Conservation (phyloP, 92 coral and sea anemone species). For the Umimayanthus chanpuru region DNA sequence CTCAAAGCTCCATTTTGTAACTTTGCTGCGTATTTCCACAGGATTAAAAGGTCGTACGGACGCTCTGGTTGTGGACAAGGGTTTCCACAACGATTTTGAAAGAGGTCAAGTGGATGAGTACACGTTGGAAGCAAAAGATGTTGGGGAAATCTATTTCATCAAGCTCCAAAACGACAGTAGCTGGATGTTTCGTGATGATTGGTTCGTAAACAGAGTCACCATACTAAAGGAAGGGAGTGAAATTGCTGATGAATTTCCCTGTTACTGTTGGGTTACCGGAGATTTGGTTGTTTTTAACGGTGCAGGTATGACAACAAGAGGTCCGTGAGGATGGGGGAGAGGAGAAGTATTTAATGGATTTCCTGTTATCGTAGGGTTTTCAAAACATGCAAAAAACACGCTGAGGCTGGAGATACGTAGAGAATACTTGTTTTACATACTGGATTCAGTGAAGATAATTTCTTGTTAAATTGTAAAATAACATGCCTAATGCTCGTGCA, state of each 20-base stretch:
- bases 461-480: too few relatives aligned
- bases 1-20: background rate
- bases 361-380: too few relatives aligned
- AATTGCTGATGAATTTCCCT: constrained; percentile 60
- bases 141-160: constrained; percentile 79
- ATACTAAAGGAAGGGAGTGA: constrained; percentile 46
- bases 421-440: too few relatives aligned
- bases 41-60: constrained; percentile 82
- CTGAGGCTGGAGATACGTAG: too few relatives aligned
- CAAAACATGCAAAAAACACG: too few relatives aligned
- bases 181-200: constrained; percentile 46
- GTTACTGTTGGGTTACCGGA: constrained; percentile 69
- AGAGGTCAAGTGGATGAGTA: constrained; percentile 67
- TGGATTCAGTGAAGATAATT: too few relatives aligned
- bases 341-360: too few relatives aligned
- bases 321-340: too few relatives aligned
- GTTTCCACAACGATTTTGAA: constrained; percentile 71
- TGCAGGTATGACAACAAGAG: constrained; percentile 49
- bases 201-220: constrained; percentile 74
- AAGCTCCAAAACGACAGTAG: constrained; percentile 67
- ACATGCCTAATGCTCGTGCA: too few relatives aligned
- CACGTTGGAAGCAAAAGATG: constrained; percentile 74
- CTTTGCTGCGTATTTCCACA: constrained; percentile 8
- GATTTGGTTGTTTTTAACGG: constrained; percentile 69
- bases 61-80: constrained; percentile 57